Evolutionary conservation across 1,140 invertebrate species (phyloP), one percentile per base, ranked within the genome.

Genomic region (Linepithema humile): DNA sequence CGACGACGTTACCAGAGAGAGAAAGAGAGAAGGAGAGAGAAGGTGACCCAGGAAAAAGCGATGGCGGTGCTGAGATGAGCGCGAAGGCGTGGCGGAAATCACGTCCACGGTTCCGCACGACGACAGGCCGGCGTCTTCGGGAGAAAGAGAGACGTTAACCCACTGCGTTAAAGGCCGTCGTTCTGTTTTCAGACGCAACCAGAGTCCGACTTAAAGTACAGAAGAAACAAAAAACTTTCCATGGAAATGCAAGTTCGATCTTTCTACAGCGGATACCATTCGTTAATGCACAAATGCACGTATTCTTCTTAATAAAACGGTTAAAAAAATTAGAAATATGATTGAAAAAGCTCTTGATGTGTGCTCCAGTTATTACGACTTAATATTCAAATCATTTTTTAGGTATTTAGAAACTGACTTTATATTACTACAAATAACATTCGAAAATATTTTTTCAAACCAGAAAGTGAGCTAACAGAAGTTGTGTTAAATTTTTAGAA

Each of bases 21-120:
- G 50, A 29, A 9, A 60, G 45, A 29, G 10, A n/a, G 26, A 35
- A 17, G 10, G 40, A 75, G 17, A 26, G 55, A 29, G 9, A 60
- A 15, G 23, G 17, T 35, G 40, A 60, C 4, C 17, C 32, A 38
- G 23, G 45, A 83, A 82, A 82, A 74, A 74, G 80, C 69, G 20
- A 53, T 29, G 32, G 59, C 40, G 55, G 26, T 43, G 29, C 57
- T 6, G 78, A 75, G 57, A 74, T 45, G 57, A 82, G 20, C 55
- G 70, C 35, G 23, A 80, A 80, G 75, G 75, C 75, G 75, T 80
- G 75, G 75, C 64, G 64, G 64, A 80, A 80, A 69, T 80, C 64
- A 80, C 64, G 65, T 80, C 64, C 23, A 26, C 35, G 48, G 35
- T 35, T 32, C 38, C 35, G 53, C 40, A 40, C 48, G 65, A 50